These are phyloP conservation scores for Philereme vetulata DNA, from an alignment of 2,888 invertebrate species.

Conservation along the genomic window DNA sequence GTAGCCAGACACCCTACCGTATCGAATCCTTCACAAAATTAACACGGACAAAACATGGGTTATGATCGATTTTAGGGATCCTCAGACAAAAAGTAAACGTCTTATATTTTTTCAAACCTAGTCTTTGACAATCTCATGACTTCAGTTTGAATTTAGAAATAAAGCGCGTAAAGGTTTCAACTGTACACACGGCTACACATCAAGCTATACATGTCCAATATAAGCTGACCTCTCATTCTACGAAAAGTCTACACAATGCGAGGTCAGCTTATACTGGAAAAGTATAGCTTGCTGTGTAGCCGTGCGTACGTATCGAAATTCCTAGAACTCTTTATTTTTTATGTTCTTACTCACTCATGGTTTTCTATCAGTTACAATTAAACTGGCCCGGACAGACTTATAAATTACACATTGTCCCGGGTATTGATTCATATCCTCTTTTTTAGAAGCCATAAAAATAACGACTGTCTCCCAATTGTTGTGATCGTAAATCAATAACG, in stretches of 20 bases:
- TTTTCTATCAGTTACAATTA: constrained; percentile 66
- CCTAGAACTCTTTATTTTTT: constrained; percentile 17
- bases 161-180: background rate
- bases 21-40: constrained; percentile 65
- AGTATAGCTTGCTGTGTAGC: too few species aligned
- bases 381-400: constrained; percentile 58
- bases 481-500: constrained; percentile 67
- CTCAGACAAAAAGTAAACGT: constrained; percentile 28
- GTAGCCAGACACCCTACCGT: constrained; percentile 56
- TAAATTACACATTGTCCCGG: constrained; percentile 71
- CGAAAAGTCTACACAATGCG: too few species aligned
- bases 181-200: too few species aligned
- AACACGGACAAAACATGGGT: constrained; percentile 58
- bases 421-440: constrained; percentile 69
- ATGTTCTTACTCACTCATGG: constrained; percentile 30
- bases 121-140: background rate
- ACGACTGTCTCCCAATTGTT: constrained; percentile 72
- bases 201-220: too few species aligned
- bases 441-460: constrained; percentile 79
- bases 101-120: background rate
- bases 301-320: constrained; percentile 1
- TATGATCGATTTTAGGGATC: constrained; percentile 29
- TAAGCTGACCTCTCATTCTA: too few species aligned
- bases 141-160: background rate
- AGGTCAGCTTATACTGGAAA: too few species aligned